phyloP scores from a whole-genome alignment of 2,113 vertebrate species.

The Nothoprocta pentlandii region DNA sequence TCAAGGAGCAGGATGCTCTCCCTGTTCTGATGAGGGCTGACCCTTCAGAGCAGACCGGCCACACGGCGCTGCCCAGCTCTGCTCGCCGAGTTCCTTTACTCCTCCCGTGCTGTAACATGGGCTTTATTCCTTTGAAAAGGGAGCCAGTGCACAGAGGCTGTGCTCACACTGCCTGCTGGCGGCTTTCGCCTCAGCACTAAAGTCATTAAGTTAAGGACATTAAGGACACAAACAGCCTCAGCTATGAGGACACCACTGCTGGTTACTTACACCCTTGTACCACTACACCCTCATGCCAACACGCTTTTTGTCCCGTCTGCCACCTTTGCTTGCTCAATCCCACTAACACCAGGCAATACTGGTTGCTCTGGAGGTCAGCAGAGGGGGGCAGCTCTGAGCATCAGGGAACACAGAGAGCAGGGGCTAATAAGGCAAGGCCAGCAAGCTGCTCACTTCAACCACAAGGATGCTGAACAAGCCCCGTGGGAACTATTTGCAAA shows the following conservation, averaged over 20 bases:
- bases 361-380: accelerated
- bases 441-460: not conserved
- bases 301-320: not conserved
- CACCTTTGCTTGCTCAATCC: not conserved
- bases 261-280: not conserved
- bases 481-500: not conserved
- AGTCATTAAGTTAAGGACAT: not conserved
- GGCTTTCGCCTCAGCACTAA: not conserved
- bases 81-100: not conserved
- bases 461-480: not conserved
- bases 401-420: accelerated
- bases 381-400: no score
- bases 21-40: not conserved
- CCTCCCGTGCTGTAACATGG: not conserved
- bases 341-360: not conserved
- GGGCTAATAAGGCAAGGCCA: not conserved
- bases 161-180: not conserved
- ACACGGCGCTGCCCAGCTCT: not conserved
- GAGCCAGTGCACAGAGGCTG: not conserved
- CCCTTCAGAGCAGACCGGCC: accelerated
- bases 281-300: not conserved
- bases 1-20: not conserved
- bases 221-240: not conserved
- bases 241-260: not conserved
- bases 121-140: not conserved